Conservation (phyloP, 2,113 vertebrate species). For the Python bivittatus region DNA sequence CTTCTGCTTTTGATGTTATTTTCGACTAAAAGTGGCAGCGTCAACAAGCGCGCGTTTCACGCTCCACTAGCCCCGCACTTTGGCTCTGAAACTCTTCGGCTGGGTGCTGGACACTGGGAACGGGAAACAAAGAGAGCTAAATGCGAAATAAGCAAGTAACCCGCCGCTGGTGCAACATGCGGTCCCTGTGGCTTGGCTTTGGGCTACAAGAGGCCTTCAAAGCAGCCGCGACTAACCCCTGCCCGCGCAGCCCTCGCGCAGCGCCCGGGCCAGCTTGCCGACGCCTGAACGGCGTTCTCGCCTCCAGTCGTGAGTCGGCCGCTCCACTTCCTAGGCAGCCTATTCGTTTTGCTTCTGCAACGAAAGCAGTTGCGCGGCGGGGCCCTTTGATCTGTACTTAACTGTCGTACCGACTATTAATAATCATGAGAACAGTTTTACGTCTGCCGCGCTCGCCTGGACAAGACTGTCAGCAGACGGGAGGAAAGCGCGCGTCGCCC, state of each 20-base stretch:
- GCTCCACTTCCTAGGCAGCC: neutral
- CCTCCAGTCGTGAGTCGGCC: neutral
- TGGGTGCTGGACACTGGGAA: neutral
- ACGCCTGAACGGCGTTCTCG: neutral
- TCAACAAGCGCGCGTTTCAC: neutral
- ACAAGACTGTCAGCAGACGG: slow-evolving; percentile 22
- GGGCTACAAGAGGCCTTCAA: neutral
- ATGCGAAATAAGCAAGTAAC: neutral
- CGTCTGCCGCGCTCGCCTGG: neutral
- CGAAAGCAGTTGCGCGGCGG: neutral
- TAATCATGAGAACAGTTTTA: slow-evolving; percentile 16
- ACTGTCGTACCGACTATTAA: slow-evolving; percentile 26
- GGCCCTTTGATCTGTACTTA: slow-evolving; percentile 8
- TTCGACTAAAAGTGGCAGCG: neutral
- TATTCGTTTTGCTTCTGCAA: neutral
- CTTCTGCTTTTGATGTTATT: neutral
- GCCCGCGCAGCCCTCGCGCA: neutral
- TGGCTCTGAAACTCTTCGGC: neutral
- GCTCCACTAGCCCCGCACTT: neutral
- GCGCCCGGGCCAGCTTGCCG: too few species aligned
- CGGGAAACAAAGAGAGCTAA: neutral
- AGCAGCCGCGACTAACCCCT: neutral
- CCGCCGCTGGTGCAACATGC: neutral
- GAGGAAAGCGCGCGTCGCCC: slow-evolving; percentile 52
- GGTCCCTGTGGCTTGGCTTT: neutral